Conservation (phyloP, 2,888 invertebrate genomes). For the Panopea generosa region DNA sequence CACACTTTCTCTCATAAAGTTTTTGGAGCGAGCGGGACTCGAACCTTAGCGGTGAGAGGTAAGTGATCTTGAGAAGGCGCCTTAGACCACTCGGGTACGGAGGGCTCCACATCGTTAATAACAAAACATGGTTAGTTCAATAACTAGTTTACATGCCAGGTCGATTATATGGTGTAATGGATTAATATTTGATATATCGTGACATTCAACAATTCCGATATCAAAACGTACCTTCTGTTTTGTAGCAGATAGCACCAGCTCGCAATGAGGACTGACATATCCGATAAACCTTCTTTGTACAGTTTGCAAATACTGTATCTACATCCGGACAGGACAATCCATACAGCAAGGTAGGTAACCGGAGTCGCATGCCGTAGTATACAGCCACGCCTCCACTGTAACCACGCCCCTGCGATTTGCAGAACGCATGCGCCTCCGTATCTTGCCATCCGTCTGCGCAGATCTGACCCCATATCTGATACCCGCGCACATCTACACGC, state of each 20-base stretch:
- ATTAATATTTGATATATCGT: no score
- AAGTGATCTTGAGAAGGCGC: no score
- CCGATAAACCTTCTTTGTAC: slow-evolving; percentile 58
- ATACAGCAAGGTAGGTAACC: slow-evolving; percentile 68
- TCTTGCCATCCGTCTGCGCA: slow-evolving; percentile 91
- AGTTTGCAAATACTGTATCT: slow-evolving; percentile 63
- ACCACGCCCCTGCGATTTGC: slow-evolving; percentile 59
- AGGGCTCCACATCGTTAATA: no score
- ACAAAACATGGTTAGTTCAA: no score
- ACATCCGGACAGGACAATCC: slow-evolving; percentile 67
- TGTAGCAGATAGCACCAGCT: slow-evolving; percentile 77
- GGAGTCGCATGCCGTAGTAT: slow-evolving; percentile 68
- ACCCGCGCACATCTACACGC: slow-evolving; percentile 36
- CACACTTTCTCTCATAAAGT: no score
- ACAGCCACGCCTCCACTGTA: slow-evolving; percentile 74
- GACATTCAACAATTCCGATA: no score
- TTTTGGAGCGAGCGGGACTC: no score
- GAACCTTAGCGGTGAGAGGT: no score
- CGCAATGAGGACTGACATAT: slow-evolving; percentile 65
- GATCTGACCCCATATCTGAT: slow-evolving; percentile 89
- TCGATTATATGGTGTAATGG: no score
- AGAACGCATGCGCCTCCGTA: slow-evolving; percentile 88
- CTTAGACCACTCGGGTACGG: no score
- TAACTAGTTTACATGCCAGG: no score
- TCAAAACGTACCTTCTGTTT: no score